These are phyloP conservation scores for Pogonus chalceus DNA, from an alignment of 1,140 invertebrate species.

Conservation along the genomic window DNA sequence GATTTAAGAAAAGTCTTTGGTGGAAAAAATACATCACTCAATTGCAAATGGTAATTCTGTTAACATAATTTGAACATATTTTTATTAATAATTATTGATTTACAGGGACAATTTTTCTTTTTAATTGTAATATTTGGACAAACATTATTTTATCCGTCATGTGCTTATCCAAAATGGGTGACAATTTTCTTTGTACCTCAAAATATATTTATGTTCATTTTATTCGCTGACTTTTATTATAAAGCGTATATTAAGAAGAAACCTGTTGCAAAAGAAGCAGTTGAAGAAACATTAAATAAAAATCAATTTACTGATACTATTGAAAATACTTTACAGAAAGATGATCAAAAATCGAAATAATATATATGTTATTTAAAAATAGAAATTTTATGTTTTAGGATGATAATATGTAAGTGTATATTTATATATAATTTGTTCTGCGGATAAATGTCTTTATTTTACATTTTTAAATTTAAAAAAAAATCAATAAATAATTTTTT, in stretches of 20 bases:
- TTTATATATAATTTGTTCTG: no score
- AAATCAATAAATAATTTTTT: no score
- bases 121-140: conserved; percentile 57
- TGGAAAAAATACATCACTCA: conserved; percentile 69
- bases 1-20: conserved; percentile 51
- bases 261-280: neutral
- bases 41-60: conserved; percentile 48
- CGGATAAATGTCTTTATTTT: no score
- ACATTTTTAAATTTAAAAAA: no score
- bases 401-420: neutral
- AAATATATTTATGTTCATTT: conserved; percentile 62
- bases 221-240: conserved; percentile 81
- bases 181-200: conserved; percentile 53
- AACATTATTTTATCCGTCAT: conserved; percentile 56
- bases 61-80: neutral
- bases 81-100: conserved; percentile 19
- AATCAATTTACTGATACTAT: neutral
- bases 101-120: conserved; percentile 61
- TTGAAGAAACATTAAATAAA: neutral
- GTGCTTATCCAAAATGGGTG: conserved; percentile 56
- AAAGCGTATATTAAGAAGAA: conserved; percentile 57
- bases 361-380: no score
- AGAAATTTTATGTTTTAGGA: no score
- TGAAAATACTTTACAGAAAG: no score
- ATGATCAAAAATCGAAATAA: no score